Conservation (phyloP, 2,797 vertebrate genomes). For the Clarias laeviceps region DNA sequence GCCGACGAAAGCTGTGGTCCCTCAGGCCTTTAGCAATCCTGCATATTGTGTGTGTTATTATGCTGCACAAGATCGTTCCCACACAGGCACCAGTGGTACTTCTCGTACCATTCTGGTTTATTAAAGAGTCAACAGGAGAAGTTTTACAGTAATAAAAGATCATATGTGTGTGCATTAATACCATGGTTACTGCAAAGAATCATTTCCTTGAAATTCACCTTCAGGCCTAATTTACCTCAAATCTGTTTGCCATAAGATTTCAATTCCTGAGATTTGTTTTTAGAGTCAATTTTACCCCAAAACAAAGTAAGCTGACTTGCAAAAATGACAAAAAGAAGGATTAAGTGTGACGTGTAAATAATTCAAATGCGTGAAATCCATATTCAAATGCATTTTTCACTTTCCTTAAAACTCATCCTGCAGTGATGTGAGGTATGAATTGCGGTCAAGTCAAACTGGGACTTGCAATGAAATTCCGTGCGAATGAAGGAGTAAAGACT, state of each 20-base stretch:
- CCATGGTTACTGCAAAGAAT: background rate
- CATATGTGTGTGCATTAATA: background rate
- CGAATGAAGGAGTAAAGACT: too few species aligned
- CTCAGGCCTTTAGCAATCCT: conserved; percentile 56
- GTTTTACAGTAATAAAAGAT: background rate
- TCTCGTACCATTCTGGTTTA: background rate
- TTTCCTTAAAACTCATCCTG: background rate
- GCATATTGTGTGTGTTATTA: conserved; percentile 3
- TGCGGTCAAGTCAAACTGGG: too few species aligned
- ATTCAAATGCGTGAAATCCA: background rate
- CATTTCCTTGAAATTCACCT: background rate
- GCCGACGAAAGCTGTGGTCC: conserved; percentile 61
- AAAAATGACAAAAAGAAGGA: background rate
- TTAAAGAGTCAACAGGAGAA: background rate
- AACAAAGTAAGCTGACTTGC: background rate
- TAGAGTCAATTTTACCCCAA: background rate
- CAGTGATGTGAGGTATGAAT: background rate
- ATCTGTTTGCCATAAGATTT: background rate
- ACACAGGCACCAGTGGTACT: background rate
- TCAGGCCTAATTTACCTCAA: background rate
- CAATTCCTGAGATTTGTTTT: background rate
- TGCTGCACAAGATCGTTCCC: background rate
- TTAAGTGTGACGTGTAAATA: background rate
- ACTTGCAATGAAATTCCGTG: too few species aligned
- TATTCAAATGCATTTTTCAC: background rate